Percentiles rank a stretch among this genome's conserved stretches.
These are phyloP conservation scores for Geopemphigus sp. DNA, from an alignment of 1,140 invertebrate genomes.

Conservation along the genomic window DNA sequence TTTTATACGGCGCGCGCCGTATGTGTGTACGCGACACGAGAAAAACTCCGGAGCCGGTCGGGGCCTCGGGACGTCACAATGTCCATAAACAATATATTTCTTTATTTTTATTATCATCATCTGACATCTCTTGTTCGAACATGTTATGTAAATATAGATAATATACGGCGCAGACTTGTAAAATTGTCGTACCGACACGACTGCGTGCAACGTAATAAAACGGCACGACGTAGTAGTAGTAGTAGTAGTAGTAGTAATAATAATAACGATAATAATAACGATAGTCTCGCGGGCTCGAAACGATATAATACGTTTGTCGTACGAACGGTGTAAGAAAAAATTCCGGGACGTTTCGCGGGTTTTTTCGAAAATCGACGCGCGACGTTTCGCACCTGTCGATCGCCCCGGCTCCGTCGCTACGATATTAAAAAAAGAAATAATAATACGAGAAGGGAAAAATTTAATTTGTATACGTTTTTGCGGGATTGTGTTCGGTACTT, in stretches of 20 bases:
- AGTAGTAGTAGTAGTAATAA: neutral
- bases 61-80: neutral
- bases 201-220: slow-evolving; percentile 41
- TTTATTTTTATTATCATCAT: slow-evolving; percentile 46
- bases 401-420: neutral
- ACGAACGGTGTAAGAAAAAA: neutral
- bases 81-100: slow-evolving; percentile 41
- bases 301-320: neutral
- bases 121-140: slow-evolving; percentile 47
- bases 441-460: neutral
- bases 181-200: slow-evolving; percentile 48
- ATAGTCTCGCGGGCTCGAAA: slow-evolving; percentile 29
- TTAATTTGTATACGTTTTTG: slow-evolving; percentile 32
- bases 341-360: neutral
- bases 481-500: neutral
- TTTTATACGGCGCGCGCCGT: too few relatives aligned
- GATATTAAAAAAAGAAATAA: neutral
- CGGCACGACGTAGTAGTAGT: slow-evolving; percentile 26
- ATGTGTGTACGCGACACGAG: too few relatives aligned
- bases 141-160: slow-evolving; percentile 49
- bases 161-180: slow-evolving; percentile 46
- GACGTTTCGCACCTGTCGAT: slow-evolving; percentile 11
- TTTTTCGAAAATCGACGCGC: too few relatives aligned
- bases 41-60: neutral
- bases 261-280: slow-evolving; percentile 2